A percentile compares a stretch with the other conserved stretches of the same genome.
phyloP scores from a whole-genome alignment of 2,797 vertebrate genomes.

The Gouania willdenowi region DNA sequence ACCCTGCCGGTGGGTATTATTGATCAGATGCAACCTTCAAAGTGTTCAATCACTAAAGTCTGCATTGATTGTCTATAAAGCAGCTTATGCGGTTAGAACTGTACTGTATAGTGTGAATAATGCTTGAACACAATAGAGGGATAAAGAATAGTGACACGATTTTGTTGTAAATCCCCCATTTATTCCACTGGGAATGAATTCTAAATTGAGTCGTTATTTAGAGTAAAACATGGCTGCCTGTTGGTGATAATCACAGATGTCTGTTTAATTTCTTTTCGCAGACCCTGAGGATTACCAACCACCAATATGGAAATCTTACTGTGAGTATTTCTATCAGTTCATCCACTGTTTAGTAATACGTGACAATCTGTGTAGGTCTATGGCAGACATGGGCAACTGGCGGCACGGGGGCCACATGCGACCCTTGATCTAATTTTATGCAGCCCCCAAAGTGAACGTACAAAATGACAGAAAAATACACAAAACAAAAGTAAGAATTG shows the following conservation, averaged over 20 bases:
- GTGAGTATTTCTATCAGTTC: slow-evolving; percentile 78
- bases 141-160: slow-evolving; percentile 40
- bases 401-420: no score
- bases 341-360: slow-evolving; percentile 5
- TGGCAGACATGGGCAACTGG: no score
- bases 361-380: no score
- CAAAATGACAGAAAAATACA: no score
- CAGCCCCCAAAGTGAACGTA: no score
- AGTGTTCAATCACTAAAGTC: slow-evolving; percentile 14
- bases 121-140: slow-evolving; percentile 38
- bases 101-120: slow-evolving; percentile 23
- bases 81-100: slow-evolving; percentile 31
- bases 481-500: no score
- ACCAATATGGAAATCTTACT: slow-evolving; percentile 98
- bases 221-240: slow-evolving; percentile 22
- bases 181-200: slow-evolving; percentile 8
- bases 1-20: slow-evolving; percentile 1
- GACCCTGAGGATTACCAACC: slow-evolving; percentile 98
- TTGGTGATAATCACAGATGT: slow-evolving; percentile 27
- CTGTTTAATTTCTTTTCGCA: slow-evolving; percentile 66
- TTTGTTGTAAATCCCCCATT: slow-evolving; percentile 15
- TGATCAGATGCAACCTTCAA: slow-evolving; percentile 12
- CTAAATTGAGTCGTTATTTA: slow-evolving; percentile 32
- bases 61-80: slow-evolving; percentile 49
- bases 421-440: no score